phyloP scores from a whole-genome alignment of 2,797 vertebrate genomes.

The Lepilemur ruficaudatus region DNA sequence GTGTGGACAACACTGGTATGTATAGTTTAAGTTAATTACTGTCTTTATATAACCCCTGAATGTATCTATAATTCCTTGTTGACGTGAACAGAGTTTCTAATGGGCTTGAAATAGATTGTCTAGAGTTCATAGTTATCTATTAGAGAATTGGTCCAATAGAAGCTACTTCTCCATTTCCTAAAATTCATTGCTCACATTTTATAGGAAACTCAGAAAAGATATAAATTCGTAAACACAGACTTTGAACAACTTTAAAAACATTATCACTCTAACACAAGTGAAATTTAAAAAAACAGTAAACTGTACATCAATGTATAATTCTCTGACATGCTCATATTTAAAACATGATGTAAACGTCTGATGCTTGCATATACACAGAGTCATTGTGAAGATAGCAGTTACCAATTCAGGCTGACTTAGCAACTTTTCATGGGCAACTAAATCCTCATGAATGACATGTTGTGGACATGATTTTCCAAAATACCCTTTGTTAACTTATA shows the following conservation, averaged over 20 bases:
- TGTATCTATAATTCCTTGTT: neutral
- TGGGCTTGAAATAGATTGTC: neutral
- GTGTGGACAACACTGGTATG: fast-evolving
- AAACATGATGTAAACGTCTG: neutral
- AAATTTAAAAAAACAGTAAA: neutral
- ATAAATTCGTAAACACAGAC: neutral
- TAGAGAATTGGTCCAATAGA: neutral
- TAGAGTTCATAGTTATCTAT: neutral
- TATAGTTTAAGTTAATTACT: neutral
- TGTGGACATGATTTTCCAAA: neutral
- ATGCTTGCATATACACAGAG: neutral
- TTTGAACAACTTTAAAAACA: neutral
- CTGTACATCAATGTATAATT: neutral
- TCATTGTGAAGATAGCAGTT: neutral
- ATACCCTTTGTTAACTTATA: neutral
- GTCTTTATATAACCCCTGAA: neutral
- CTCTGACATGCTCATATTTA: neutral
- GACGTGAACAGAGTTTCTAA: neutral
- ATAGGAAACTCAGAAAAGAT: neutral
- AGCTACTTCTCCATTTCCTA: neutral
- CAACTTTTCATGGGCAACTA: neutral
- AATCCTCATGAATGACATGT: neutral
- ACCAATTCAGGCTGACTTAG: neutral
- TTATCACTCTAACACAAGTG: neutral
- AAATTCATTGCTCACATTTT: neutral